Evolutionary conservation across 2,113 vertebrate genomes (phyloP).

Genomic region (Petaurus breviceps): DNA sequence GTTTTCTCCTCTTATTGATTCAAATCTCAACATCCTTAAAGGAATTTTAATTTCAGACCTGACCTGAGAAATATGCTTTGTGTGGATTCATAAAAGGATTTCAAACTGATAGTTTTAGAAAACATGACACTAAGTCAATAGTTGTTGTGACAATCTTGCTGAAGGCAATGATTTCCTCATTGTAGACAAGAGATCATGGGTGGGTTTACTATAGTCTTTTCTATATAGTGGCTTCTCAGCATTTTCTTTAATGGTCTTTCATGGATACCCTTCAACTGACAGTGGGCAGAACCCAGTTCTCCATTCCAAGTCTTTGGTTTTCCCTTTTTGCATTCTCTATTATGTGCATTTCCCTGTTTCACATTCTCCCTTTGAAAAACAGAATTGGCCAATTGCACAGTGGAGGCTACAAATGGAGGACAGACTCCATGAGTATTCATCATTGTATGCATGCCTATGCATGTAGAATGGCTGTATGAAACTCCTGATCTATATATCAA

Average conservation of each 20-base stretch:
- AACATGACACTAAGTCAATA: constrained; percentile 55
- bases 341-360: not conserved
- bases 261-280: not conserved
- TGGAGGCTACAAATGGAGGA: not conserved
- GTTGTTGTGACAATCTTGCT: constrained; percentile 60
- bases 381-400: not conserved
- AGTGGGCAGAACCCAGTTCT: not conserved
- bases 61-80: constrained; percentile 79
- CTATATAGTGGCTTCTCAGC: not conserved
- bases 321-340: not conserved
- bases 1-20: constrained; percentile 13
- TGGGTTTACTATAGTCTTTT: not conserved
- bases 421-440: not conserved
- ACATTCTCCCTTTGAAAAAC: not conserved
- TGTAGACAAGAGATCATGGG: not conserved
- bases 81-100: constrained; percentile 71
- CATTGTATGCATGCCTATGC: not conserved
- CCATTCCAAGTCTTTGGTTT: not conserved
- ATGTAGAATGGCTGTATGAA: not conserved
- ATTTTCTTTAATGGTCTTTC: constrained; percentile 34
- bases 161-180: constrained; percentile 28
- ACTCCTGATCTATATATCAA: not conserved
- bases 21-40: constrained; percentile 77
- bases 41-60: constrained; percentile 75
- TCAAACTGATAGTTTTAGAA: constrained; percentile 65